Base-by-base conservation (phyloP, 1,140 invertebrate genomes). In the Paraescarpia echinospica region DNA sequence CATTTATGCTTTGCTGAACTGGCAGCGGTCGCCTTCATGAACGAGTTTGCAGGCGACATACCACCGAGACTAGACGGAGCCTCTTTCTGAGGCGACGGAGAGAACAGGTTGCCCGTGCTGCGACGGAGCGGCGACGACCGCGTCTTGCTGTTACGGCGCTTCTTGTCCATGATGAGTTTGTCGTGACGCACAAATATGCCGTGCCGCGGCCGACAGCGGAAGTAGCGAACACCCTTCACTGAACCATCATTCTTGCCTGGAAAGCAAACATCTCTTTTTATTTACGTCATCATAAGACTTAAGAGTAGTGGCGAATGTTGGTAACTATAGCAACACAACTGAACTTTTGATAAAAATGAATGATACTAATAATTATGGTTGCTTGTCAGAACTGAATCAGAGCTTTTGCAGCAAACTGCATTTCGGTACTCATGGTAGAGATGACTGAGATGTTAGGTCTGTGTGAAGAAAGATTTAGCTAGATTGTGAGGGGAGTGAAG, bases 171-270 rank as follows among this genome's bases (percentile, higher is more conserved):
- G 31, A 95, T 94, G 31, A 96, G 94, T 93, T 96, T 96, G 93
- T 96, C 95, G 89, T 95, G 95, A 33, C 95, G 93, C 18, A 99
- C 98, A 96, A 99, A 99, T 95, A 99, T 98, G 51, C 98, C 98
- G 96, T 98, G 98, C 94, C 98, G 98, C 92, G 98, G 96, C 92
- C 97, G 97, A 96, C 98, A 98, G 91, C 97, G 97, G 97, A 99
- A 99, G 96, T 99, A 99, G 92, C 97, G 97, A 48, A 98, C 97
- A 35, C 98, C 98, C 95, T 98, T 98, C 18, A 99, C 98, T 92
- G 97, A 97, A 41, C 98, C 98, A 96, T 99, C 98, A 96, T 99
- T 99, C 96, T 99, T 99, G 93, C 98, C 98, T 98, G 95, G 0
- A 96, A 51, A 5, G 77, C 33, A 92, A 51, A 91, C 91, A 14